phyloP scores from a whole-genome alignment of 1,140 invertebrate species.

The Camponotus pennsylvanicus region DNA sequence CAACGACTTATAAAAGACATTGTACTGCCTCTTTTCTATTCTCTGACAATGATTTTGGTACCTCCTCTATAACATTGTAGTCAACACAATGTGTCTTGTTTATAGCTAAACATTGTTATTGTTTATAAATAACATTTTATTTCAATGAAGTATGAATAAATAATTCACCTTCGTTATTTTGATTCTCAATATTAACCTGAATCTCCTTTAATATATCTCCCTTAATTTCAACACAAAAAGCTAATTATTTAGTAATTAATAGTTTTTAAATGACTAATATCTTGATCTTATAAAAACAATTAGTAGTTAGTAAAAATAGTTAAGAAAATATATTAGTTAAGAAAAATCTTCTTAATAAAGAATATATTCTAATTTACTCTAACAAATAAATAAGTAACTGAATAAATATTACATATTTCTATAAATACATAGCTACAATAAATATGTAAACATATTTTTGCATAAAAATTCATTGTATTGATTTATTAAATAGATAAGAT shows the following conservation, averaged over 20 bases:
- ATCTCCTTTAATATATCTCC: background rate
- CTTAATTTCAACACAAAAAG: conserved; percentile 18
- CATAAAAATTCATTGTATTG: conserved; percentile 46
- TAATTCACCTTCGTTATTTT: conserved; percentile 80
- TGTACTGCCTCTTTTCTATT: conserved; percentile 82
- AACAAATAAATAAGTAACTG: background rate
- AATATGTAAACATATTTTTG: conserved; percentile 30
- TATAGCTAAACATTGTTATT: conserved; percentile 83
- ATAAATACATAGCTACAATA: no score
- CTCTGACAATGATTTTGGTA: conserved; percentile 83
- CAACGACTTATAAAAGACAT: conserved; percentile 73
- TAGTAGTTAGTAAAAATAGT: background rate
- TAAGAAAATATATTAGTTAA: background rate
- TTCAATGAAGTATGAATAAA: conserved; percentile 84
- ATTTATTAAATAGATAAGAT: conserved; percentile 43
- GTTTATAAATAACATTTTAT: conserved; percentile 82
- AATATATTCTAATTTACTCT: conserved; percentile 43
- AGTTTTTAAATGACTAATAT: conserved; percentile 25
- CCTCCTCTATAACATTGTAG: conserved; percentile 77
- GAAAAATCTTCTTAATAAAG: conserved; percentile 3
- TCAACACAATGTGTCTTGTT: conserved; percentile 76
- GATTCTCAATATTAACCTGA: background rate
- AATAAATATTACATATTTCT: background rate
- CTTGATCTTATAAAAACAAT: conserved; percentile 9
- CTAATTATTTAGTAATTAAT: conserved; percentile 26